A percentile compares a stretch with the other conserved stretches of the same genome.
These are phyloP conservation scores for Heliconius hortense DNA, from an alignment of 2,888 invertebrate genomes.

Conservation along the genomic window DNA sequence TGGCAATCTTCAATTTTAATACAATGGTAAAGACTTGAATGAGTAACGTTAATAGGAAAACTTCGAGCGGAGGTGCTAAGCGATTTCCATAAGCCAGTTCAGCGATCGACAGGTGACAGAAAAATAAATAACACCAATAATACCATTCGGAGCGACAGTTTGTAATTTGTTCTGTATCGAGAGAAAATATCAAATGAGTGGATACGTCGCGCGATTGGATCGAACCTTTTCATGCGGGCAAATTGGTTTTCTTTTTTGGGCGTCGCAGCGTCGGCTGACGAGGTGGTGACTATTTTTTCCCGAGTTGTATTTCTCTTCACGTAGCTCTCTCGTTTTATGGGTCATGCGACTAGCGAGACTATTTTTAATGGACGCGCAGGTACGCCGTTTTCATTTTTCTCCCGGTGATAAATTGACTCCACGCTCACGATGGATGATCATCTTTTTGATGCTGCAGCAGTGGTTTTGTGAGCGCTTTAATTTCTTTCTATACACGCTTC, in stretches of 20 bases:
- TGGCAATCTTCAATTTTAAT: conserved; percentile 57
- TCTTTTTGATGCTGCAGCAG: conserved; percentile 57
- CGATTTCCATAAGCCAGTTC: conserved; percentile 67
- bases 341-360: conserved; percentile 80
- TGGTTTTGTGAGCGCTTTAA: conserved; percentile 44
- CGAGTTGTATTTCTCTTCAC: conserved; percentile 76
- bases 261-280: conserved; percentile 67
- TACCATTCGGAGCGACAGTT: conserved; percentile 64
- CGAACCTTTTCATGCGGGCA: conserved; percentile 80
- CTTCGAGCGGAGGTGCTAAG: conserved; percentile 62
- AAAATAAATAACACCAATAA: conserved; percentile 73
- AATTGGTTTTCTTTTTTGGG: conserved; percentile 82
- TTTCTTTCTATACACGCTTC: conserved; percentile 43
- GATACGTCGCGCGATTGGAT: conserved; percentile 75
- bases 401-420: conserved; percentile 79
- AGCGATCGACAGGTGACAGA: conserved; percentile 73
- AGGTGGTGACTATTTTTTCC: conserved; percentile 71
- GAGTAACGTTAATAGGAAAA: conserved; percentile 69
- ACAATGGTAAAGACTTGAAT: conserved; percentile 57
- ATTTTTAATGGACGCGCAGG: conserved; percentile 76
- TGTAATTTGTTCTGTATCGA: conserved; percentile 78
- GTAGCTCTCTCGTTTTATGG: conserved; percentile 78
- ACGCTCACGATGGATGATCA: conserved; percentile 75
- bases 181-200: conserved; percentile 81
- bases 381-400: conserved; percentile 75